Percentiles rank a stretch among this genome's conserved stretches.
Evolutionary conservation across 2,113 vertebrate genomes (phyloP).

Genomic region (Xenus cinereus): DNA sequence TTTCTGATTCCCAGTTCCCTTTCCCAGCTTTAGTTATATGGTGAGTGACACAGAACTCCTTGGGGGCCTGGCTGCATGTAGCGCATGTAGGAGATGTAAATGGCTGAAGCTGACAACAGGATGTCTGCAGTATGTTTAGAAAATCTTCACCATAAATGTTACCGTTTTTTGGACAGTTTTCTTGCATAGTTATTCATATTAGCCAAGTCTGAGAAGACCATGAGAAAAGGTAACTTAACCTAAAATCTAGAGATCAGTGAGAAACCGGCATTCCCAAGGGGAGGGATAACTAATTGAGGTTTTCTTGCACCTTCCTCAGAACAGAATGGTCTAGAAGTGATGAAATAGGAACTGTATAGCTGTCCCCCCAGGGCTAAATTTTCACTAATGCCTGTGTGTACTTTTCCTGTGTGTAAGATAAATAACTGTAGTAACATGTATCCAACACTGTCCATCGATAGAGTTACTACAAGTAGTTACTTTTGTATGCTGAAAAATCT

Average conservation of each 20-base stretch:
- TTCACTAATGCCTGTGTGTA: background rate
- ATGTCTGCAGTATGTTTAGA: background rate
- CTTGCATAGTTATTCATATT: background rate
- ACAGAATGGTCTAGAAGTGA: background rate
- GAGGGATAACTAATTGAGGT: background rate
- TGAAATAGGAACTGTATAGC: background rate
- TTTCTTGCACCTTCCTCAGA: background rate
- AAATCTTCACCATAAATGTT: background rate
- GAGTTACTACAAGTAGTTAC: background rate
- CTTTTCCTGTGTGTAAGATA: background rate
- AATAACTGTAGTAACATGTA: background rate
- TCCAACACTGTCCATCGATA: background rate
- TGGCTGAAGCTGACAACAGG: background rate
- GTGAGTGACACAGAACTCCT: background rate
- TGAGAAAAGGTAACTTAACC: background rate
- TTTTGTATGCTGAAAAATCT: background rate
- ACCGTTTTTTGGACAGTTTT: background rate
- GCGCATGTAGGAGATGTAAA: background rate
- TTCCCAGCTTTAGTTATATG: rapidly evolving
- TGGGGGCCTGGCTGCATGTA: background rate
- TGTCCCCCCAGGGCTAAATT: background rate
- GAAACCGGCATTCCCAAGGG: background rate
- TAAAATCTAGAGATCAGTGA: background rate
- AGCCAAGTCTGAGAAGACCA: background rate
- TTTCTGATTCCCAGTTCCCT: background rate